These are phyloP conservation scores for Aphelenchoides besseyi DNA, from an alignment of 1,140 invertebrate genomes.

Conservation along the genomic window DNA sequence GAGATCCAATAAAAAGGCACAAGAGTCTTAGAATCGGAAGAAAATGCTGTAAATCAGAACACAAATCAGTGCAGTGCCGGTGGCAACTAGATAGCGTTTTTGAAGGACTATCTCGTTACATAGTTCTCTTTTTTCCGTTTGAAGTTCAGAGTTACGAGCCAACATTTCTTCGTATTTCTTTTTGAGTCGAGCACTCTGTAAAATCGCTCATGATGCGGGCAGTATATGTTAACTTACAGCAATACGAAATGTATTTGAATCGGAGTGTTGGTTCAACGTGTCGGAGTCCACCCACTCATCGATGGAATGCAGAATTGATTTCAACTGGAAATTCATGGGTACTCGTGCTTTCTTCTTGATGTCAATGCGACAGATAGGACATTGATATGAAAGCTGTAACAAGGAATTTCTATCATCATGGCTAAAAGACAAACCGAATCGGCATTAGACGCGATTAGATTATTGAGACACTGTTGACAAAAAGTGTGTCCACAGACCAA, in stretches of 20 bases:
- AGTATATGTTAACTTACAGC: neutral
- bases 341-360: neutral
- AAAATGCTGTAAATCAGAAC: neutral
- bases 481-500: conserved; percentile 16
- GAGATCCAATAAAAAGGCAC: neutral
- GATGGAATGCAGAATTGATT: conserved; percentile 7
- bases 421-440: too few species aligned
- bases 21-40: neutral
- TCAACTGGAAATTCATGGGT: neutral
- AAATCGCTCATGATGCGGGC: neutral
- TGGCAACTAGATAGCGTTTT: neutral
- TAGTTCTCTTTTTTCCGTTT: neutral
- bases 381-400: neutral
- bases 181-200: neutral
- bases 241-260: neutral
- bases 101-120: neutral
- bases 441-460: neutral
- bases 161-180: conserved; percentile 7
- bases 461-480: conserved; percentile 6
- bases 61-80: neutral
- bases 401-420: too few species aligned
- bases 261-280: neutral
- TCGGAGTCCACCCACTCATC: conserved; percentile 1
- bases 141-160: neutral
- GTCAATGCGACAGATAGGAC: conserved; percentile 13